phyloP scores from a whole-genome alignment of 53 echinoderm and acorn worm species.

The Hippasteria phrygiana region DNA sequence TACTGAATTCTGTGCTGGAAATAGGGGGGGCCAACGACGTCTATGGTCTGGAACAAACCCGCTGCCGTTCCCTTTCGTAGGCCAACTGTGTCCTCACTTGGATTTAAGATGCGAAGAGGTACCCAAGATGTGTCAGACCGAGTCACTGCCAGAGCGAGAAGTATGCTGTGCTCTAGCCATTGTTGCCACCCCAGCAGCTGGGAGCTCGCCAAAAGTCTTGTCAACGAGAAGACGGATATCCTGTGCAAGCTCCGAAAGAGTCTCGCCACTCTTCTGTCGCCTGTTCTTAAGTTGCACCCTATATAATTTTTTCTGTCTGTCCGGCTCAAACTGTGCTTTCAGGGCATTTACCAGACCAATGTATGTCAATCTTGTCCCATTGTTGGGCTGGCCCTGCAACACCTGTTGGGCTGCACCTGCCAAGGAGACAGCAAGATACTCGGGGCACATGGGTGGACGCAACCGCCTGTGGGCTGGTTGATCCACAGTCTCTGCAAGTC shows the following conservation, averaged over 20 bases:
- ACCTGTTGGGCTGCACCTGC: constrained; percentile 10
- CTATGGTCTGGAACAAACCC: neutral
- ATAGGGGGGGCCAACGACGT: neutral
- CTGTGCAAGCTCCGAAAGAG: constrained; percentile 25
- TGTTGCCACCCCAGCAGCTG: neutral
- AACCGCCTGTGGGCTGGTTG: neutral
- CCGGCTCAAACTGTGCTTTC: constrained; percentile 12
- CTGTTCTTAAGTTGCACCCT: constrained; percentile 33
- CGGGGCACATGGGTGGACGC: constrained; percentile 12
- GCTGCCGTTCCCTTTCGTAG: neutral
- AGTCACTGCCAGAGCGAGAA: neutral
- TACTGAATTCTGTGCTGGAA: neutral
- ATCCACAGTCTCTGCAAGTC: neutral
- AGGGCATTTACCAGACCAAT: neutral
- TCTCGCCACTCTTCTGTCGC: neutral
- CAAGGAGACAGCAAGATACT: constrained; percentile 6
- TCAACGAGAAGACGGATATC: constrained; percentile 5
- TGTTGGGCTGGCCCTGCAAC: neutral
- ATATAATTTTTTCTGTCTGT: neutral
- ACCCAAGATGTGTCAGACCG: neutral
- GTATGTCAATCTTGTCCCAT: neutral
- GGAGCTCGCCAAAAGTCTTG: constrained; percentile 13
- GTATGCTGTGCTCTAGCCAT: neutral
- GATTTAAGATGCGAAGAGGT: constrained; percentile 9
- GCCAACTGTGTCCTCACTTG: constrained; percentile 10